Evolutionary conservation across 2,113 vertebrate genomes (phyloP).

Genomic region (Amazona guildingii): DNA sequence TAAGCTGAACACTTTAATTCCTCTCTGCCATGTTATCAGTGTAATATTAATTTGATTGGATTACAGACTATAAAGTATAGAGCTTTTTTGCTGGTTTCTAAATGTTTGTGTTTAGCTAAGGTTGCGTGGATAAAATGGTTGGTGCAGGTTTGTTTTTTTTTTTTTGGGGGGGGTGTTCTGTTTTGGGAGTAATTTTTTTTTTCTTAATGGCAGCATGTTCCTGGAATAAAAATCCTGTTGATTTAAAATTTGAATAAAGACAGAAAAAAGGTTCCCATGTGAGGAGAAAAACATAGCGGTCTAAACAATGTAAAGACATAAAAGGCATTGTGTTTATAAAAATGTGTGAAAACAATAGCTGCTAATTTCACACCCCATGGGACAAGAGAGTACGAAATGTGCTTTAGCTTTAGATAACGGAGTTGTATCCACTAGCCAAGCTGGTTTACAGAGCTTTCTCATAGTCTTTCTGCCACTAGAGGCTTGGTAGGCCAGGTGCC

Average conservation of each 20-base stretch:
- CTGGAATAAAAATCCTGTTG: slow-evolving; percentile 61
- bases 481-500: slow-evolving; percentile 75
- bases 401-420: slow-evolving; percentile 82
- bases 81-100: neutral
- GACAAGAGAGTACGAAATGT: slow-evolving; percentile 71
- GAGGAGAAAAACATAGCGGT: slow-evolving; percentile 59
- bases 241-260: slow-evolving; percentile 72
- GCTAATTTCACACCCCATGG: slow-evolving; percentile 83
- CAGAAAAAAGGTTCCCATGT: slow-evolving; percentile 32
- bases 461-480: slow-evolving; percentile 70
- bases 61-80: neutral
- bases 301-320: slow-evolving; percentile 75
- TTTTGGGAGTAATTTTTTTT: neutral
- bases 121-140: neutral
- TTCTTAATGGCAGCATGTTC: neutral
- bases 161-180: neutral
- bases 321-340: slow-evolving; percentile 78
- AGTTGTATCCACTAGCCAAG: slow-evolving; percentile 67
- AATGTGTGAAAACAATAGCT: slow-evolving; percentile 79
- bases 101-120: slow-evolving; percentile 26
- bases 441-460: slow-evolving; percentile 67
- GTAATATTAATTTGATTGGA: neutral
- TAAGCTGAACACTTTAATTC: neutral
- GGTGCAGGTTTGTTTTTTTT: neutral
- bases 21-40: neutral